Evolutionary conservation across 2,113 vertebrate genomes (phyloP).

Genomic region (Dicrurus megarhynchus): DNA sequence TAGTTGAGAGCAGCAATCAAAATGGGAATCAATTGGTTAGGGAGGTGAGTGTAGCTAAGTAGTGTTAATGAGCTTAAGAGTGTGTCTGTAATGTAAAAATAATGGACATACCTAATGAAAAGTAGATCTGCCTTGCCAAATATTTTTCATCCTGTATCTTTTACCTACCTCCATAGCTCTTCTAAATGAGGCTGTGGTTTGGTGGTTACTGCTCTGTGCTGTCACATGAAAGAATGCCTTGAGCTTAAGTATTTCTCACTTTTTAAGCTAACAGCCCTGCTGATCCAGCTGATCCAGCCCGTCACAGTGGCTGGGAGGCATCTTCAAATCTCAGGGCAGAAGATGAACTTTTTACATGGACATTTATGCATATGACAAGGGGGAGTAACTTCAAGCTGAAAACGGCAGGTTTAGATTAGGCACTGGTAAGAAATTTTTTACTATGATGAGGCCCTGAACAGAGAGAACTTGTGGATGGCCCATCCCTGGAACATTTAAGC

Average conservation of each 20-base stretch:
- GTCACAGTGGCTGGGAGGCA: background rate
- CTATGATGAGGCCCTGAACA: background rate
- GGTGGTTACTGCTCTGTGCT: background rate
- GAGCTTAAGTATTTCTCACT: background rate
- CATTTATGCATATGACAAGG: background rate
- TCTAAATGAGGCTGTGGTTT: background rate
- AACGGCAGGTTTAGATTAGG: background rate
- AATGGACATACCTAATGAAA: background rate
- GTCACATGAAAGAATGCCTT: background rate
- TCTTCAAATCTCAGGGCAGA: background rate
- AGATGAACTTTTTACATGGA: background rate
- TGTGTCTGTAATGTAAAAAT: conserved; percentile 16
- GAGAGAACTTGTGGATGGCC: background rate
- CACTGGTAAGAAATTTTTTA: background rate
- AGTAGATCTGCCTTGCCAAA: background rate
- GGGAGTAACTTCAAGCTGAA: background rate
- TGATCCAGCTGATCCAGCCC: background rate
- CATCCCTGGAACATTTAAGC: background rate
- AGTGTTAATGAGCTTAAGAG: conserved; percentile 16
- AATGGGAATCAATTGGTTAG: conserved; percentile 1
- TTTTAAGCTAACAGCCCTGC: background rate
- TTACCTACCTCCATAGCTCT: background rate
- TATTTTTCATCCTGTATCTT: background rate
- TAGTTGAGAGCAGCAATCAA: background rate
- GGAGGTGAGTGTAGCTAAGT: background rate